These are phyloP conservation scores for Myotis davidii DNA, from an alignment of 2,113 vertebrate genomes.

Conservation along the genomic window DNA sequence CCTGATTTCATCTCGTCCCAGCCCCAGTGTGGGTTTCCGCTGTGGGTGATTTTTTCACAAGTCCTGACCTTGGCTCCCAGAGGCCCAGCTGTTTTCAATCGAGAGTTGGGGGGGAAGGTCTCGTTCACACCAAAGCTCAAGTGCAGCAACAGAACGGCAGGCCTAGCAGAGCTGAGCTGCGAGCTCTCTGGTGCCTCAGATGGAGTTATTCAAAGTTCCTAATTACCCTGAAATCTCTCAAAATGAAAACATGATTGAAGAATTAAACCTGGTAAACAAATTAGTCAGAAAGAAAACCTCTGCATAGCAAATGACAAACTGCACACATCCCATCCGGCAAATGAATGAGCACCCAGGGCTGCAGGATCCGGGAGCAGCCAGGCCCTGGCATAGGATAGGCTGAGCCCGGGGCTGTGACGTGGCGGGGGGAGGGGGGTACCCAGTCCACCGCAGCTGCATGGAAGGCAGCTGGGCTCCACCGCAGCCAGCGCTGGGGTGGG, in stretches of 20 bases:
- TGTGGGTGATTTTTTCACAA: conserved; percentile 56
- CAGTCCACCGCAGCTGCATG: not conserved
- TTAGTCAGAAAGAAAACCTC: conserved; percentile 76
- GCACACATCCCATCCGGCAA: conserved; percentile 71
- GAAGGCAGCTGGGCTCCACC: not conserved
- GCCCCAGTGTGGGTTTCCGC: conserved; percentile 26
- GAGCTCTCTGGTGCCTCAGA: conserved; percentile 68
- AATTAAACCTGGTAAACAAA: conserved; percentile 71
- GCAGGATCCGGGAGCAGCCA: not conserved
- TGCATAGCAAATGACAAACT: conserved; percentile 62
- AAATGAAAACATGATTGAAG: conserved; percentile 80
- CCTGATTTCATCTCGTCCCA: conserved; percentile 44
- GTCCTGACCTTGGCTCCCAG: conserved; percentile 60
- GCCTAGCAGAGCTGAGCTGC: conserved; percentile 64
- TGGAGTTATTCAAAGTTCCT: conserved; percentile 79
- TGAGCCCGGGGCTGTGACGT: not conserved
- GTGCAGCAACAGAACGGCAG: not conserved
- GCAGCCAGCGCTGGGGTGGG: not conserved
- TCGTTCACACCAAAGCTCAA: conserved; percentile 60
- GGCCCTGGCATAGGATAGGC: not conserved
- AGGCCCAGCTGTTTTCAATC: conserved; percentile 73
- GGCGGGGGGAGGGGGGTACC: not conserved
- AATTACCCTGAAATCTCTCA: conserved; percentile 80
- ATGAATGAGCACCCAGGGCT: conserved; percentile 24
- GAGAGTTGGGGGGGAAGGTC: not conserved